These are phyloP conservation scores for Falco biarmicus DNA, from an alignment of 2,797 vertebrate genomes.

Conservation along the genomic window DNA sequence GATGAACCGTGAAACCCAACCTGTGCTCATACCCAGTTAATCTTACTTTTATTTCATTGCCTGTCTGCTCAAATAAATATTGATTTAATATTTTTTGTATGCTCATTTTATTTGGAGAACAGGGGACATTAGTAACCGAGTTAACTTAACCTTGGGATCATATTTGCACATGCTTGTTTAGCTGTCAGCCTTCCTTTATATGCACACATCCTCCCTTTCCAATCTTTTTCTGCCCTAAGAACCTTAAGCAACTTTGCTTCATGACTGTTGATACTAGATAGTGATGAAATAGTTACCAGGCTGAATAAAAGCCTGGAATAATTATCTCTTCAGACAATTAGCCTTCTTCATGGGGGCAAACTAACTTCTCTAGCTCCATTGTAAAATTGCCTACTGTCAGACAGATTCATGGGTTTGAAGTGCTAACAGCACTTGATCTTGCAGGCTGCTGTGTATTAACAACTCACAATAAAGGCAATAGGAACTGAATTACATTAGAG, in stretches of 20 bases:
- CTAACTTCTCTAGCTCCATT: background rate
- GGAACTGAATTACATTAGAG: background rate
- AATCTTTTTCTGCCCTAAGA: background rate
- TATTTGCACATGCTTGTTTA: background rate
- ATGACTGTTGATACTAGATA: background rate
- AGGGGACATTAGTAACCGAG: background rate
- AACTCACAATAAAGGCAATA: background rate
- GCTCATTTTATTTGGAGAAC: background rate
- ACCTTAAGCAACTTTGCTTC: background rate
- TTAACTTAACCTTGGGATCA: background rate
- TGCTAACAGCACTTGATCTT: background rate
- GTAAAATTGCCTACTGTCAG: background rate
- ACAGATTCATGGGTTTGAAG: background rate
- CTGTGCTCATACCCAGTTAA: background rate
- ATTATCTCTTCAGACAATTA: background rate
- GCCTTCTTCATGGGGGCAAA: background rate
- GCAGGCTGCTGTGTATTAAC: background rate
- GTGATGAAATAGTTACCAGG: background rate
- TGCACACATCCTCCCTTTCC: background rate
- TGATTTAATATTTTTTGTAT: background rate
- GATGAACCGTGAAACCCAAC: background rate
- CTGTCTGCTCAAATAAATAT: background rate
- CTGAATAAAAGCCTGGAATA: background rate
- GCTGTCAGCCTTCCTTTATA: background rate
- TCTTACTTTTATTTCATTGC: background rate